phyloP scores from a whole-genome alignment of 92 coral and sea anemone genomes.

The Chrysogorgia sp. region DNA sequence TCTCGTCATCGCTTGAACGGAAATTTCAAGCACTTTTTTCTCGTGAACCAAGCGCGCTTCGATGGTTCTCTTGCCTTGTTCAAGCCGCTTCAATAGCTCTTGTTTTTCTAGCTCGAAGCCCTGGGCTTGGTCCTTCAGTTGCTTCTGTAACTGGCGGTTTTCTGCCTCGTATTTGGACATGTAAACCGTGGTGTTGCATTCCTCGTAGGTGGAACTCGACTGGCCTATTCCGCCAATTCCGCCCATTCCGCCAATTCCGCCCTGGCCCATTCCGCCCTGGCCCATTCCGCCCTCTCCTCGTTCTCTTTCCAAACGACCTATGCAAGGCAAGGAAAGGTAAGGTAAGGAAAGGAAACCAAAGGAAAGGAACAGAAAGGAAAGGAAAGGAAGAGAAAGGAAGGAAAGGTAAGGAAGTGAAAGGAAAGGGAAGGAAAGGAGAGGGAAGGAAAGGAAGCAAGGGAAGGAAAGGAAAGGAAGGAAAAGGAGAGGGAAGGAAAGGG shows the following conservation, averaged over 20 bases:
- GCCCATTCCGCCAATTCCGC: constrained; percentile 11
- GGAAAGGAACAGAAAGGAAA: too few relatives aligned
- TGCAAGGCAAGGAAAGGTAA: too few relatives aligned
- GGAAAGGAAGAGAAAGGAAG: too few relatives aligned
- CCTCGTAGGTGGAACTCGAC: constrained; percentile 18
- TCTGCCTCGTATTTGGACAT: constrained; percentile 22
- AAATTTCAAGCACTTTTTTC: constrained; percentile 70
- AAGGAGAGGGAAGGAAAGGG: too few relatives aligned
- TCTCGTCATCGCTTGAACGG: constrained; percentile 78
- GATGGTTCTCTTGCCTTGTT: constrained; percentile 48
- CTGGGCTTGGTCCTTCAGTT: constrained; percentile 25
- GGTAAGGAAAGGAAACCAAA: too few relatives aligned
- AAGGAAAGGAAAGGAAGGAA: too few relatives aligned
- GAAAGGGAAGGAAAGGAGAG: too few relatives aligned
- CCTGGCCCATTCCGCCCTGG: background rate
- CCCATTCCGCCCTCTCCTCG: constrained; percentile 15
- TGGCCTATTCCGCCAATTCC: background rate
- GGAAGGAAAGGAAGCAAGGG: too few relatives aligned
- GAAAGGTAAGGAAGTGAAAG: too few relatives aligned
- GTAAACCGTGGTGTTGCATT: background rate
- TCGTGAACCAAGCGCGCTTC: constrained; percentile 49
- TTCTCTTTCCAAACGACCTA: constrained; percentile 31
- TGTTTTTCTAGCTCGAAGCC: constrained; percentile 63
- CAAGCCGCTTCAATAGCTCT: constrained; percentile 49
- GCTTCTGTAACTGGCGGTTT: constrained; percentile 14